These are phyloP conservation scores for Cuculus canorus DNA, from an alignment of 2,797 vertebrate species.

Conservation along the genomic window DNA sequence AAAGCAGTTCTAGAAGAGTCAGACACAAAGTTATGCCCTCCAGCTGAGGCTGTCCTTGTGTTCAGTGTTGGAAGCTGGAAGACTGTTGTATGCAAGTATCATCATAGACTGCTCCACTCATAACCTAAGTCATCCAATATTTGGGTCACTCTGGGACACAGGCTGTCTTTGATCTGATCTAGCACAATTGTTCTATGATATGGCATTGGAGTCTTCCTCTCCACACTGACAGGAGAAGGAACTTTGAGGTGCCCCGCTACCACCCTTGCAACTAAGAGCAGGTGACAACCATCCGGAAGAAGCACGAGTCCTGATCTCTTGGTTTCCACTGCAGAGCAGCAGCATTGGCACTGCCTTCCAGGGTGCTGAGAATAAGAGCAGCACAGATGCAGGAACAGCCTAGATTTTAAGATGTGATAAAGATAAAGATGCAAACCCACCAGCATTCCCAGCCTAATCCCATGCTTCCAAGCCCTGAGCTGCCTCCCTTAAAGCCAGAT, in stretches of 20 bases:
- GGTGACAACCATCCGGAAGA: not conserved
- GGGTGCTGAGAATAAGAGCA: not conserved
- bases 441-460: not conserved
- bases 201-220: not conserved
- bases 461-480: not conserved
- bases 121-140: not conserved
- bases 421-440: not conserved
- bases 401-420: not conserved
- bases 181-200: not conserved
- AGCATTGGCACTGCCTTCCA: not conserved
- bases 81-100: not conserved
- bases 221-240: not conserved
- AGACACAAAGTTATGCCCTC: not conserved
- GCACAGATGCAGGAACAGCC: not conserved
- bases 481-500: not conserved
- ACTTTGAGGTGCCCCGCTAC: not conserved
- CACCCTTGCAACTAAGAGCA: not conserved
- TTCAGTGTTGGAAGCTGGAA: not conserved
- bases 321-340: not conserved
- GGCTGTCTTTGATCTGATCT: not conserved
- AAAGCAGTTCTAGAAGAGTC: not conserved
- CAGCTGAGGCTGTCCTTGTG: not conserved
- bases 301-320: not conserved
- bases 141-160: not conserved
- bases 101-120: not conserved